phyloP scores from a whole-genome alignment of 1,140 invertebrate genomes.

The Bacillus rossius region DNA sequence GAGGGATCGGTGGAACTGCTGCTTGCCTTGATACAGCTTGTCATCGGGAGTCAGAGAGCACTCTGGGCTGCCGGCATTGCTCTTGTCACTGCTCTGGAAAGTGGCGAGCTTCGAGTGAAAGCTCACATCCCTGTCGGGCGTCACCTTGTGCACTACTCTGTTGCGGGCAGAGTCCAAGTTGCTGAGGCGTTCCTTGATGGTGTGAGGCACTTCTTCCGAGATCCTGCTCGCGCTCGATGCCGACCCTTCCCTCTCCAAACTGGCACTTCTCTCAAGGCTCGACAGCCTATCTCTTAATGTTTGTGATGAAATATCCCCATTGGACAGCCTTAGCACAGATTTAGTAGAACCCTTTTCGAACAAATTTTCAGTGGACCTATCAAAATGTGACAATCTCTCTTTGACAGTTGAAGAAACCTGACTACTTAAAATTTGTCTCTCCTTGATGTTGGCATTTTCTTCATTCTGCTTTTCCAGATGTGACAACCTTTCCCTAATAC shows the following conservation, averaged over 20 bases:
- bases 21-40: constrained; percentile 23
- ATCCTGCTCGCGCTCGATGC: background rate
- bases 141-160: constrained; percentile 37
- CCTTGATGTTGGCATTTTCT: constrained; percentile 25
- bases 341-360: background rate
- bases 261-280: constrained; percentile 37
- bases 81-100: constrained; percentile 23
- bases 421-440: constrained; percentile 45
- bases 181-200: constrained; percentile 50
- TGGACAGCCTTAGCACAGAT: background rate
- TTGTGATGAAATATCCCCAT: constrained; percentile 19
- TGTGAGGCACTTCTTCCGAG: background rate
- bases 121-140: constrained; percentile 16
- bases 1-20: constrained; percentile 48
- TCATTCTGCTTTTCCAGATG: constrained; percentile 38
- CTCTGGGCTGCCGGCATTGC: background rate
- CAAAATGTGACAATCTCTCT: constrained; percentile 26
- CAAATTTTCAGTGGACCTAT: constrained; percentile 17
- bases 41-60: constrained; percentile 5
- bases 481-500: constrained; percentile 63
- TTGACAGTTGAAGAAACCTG: constrained; percentile 8
- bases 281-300: constrained; percentile 40
- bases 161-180: constrained; percentile 46
- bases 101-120: constrained; percentile 17
- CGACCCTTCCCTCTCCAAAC: constrained; percentile 23